Conservation (phyloP, 1,140 invertebrate genomes). For the Teleogryllus occipitalis region DNA sequence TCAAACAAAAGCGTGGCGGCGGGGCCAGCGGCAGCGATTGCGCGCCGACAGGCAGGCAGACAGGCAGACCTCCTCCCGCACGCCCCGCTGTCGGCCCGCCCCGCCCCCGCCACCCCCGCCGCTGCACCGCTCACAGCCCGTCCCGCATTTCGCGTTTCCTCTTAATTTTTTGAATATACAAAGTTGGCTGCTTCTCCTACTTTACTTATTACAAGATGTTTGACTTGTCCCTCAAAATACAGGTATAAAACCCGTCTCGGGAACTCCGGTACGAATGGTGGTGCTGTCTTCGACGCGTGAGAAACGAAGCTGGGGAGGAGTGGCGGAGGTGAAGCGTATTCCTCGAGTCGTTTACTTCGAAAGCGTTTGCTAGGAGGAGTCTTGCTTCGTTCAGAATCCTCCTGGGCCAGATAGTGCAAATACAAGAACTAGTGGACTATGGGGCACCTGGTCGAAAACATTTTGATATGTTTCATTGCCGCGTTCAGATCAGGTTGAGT, state of each 20-base stretch:
- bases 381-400: too few species aligned
- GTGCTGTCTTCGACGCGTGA: neutral
- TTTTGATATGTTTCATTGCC: too few species aligned
- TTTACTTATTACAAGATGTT: constrained; percentile 2
- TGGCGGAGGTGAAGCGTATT: neutral
- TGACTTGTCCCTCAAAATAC: neutral
- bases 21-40: too few species aligned
- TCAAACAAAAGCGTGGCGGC: too few species aligned
- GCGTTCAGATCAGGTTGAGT: too few species aligned
- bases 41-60: too few species aligned
- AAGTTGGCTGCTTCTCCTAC: neutral
- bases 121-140: neutral
- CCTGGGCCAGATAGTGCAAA: too few species aligned
- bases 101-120: neutral
- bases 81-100: too few species aligned
- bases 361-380: too few species aligned
- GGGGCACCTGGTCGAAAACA: too few species aligned
- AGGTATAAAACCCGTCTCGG: neutral
- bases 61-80: too few species aligned
- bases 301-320: neutral
- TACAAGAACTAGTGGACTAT: too few species aligned
- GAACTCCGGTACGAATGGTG: neutral
- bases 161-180: neutral
- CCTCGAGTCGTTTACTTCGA: neutral
- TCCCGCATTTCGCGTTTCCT: neutral